Conservation (phyloP, 2,797 vertebrate species). For the Triplophysa yarkandensis region DNA sequence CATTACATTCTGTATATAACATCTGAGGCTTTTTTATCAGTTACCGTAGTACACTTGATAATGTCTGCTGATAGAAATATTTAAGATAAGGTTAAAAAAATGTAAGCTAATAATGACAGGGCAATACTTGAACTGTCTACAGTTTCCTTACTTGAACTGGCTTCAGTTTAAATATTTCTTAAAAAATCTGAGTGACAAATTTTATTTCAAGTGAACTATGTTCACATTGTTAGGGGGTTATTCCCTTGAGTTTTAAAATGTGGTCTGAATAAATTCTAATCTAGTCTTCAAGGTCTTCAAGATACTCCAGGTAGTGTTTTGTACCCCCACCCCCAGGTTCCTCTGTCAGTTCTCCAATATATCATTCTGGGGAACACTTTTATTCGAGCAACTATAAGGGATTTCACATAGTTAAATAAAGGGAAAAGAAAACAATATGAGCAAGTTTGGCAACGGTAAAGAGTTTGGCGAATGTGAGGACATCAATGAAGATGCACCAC, state of each 20-base stretch:
- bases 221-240: not conserved
- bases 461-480: constrained; percentile 87
- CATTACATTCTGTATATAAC: not conserved
- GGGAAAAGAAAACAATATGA: constrained; percentile 71
- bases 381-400: not conserved
- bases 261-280: constrained; percentile 80
- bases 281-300: constrained; percentile 82
- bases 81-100: not conserved
- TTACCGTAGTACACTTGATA: not conserved
- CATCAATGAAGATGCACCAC: constrained; percentile 86
- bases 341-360: constrained; percentile 66
- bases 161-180: not conserved
- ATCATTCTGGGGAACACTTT: constrained; percentile 42
- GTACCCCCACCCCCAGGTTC: constrained; percentile 70
- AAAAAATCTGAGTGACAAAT: too few relatives aligned
- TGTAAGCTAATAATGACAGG: not conserved
- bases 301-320: constrained; percentile 67
- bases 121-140: not conserved
- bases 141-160: not conserved
- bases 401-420: constrained; percentile 2
- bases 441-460: constrained; percentile 82
- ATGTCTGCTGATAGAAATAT: not conserved
- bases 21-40: not conserved
- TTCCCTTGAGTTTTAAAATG: too few relatives aligned
- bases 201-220: not conserved